Evolutionary conservation across 2,888 invertebrate species (phyloP).

Genomic region (Heteromurus nitidus): DNA sequence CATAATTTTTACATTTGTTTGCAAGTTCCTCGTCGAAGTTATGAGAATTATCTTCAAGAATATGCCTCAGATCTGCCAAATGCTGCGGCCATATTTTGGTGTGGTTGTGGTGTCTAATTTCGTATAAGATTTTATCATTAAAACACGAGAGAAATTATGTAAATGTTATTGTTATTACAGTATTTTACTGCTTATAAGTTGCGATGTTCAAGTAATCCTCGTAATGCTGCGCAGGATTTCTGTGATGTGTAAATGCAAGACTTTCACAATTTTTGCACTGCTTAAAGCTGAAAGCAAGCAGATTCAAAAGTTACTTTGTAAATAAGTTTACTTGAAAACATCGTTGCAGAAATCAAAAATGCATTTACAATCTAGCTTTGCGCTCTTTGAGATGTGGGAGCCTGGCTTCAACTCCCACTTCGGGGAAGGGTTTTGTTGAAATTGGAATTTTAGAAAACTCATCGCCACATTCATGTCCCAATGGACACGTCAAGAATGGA

Average conservation of each 20-base stretch:
- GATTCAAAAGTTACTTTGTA: background rate
- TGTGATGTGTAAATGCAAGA: conserved; percentile 34
- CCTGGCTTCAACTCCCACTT: background rate
- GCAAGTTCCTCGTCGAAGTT: background rate
- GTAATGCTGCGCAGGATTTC: conserved; percentile 51
- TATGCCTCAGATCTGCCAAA: conserved; percentile 28
- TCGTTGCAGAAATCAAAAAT: background rate
- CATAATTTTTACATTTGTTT: conserved; percentile 28
- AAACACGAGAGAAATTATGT: no score
- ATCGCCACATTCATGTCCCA: conserved; percentile 51
- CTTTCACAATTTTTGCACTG: conserved; percentile 44
- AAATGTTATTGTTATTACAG: no score
- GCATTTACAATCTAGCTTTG: conserved; percentile 39
- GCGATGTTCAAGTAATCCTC: conserved; percentile 50
- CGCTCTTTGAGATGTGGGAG: conserved; percentile 34
- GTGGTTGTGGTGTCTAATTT: conserved; percentile 34
- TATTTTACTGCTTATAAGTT: conserved; percentile 50
- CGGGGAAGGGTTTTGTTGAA: conserved; percentile 26
- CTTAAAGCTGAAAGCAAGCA: conserved; percentile 32
- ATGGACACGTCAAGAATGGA: conserved; percentile 43
- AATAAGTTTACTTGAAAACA: background rate
- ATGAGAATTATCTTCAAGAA: conserved; percentile 1
- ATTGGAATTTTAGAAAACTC: conserved; percentile 21
- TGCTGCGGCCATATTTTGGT: conserved; percentile 51
- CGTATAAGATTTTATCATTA: no score